Evolutionary conservation across 2,888 invertebrate genomes (phyloP).

Genomic region (Chloromyia formosa): DNA sequence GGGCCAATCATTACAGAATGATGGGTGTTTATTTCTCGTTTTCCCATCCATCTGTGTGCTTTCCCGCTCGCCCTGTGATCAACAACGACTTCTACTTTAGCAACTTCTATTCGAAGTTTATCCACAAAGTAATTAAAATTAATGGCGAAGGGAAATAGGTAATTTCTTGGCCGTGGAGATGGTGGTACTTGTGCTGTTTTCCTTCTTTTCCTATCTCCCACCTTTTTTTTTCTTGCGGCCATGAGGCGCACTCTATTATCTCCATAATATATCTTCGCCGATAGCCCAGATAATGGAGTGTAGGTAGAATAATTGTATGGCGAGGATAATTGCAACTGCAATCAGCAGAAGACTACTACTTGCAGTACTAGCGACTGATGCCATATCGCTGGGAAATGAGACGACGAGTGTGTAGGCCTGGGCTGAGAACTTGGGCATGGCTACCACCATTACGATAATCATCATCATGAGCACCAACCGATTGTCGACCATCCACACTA

Average conservation of each 20-base stretch:
- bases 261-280: not conserved
- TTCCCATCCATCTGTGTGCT: constrained; percentile 2
- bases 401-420: not conserved
- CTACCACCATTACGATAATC: not conserved
- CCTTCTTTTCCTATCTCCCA: not conserved
- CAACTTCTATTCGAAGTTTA: constrained; percentile 15
- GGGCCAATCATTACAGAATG: constrained; percentile 27
- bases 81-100: constrained; percentile 15
- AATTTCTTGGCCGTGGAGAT: constrained; percentile 27
- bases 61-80: not conserved
- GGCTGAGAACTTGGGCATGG: not conserved
- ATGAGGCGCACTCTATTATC: not conserved
- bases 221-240: not conserved
- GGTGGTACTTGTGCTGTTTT: constrained; percentile 15
- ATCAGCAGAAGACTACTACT: not conserved
- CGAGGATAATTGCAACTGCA: constrained; percentile 26
- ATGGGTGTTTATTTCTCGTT: constrained; percentile 31
- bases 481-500: not conserved
- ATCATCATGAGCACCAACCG: not conserved
- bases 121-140: constrained; percentile 39
- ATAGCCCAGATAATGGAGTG: not conserved
- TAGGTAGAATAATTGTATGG: constrained; percentile 18
- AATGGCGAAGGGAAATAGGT: constrained; percentile 38
- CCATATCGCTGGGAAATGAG: not conserved
- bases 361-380: not conserved